Evolutionary conservation across 2,888 invertebrate species (phyloP), one percentile per base, ranked within the genome.

Genomic region (Dendrolimus houi): DNA sequence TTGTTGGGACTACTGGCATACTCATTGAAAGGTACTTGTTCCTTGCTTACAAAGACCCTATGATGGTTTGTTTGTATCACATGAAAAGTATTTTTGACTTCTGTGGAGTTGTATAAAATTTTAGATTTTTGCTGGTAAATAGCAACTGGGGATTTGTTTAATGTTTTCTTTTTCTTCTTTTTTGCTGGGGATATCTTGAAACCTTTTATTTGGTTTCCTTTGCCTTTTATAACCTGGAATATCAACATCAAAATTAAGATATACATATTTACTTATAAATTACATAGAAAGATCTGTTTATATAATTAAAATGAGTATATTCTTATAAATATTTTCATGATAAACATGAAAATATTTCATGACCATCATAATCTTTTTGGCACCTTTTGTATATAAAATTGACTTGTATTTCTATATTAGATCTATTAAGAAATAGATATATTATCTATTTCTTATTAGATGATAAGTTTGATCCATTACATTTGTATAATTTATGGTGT

Each of bases 71-170:
- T 71, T 56, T 84, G 76, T 13, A 77, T 68, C 55, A 75, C 62
- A 64, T 76, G 77, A 7, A 79, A 67, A 52, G 74, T 74, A 60
- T 83, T 79, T 60, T 78, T 79, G 1, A 81, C 71, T 65, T 79
- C 72, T 57, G 78, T 80, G 10, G 78, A 71, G 55, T 84, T 84
- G 62, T 76, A 80, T 57, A 84, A 74, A 1, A 74, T 64, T 67
- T 85, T 81, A 56, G 79, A 63, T 69, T 84, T 85, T 64, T 83
- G 87, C 68, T 87, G 88, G 62, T 77, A 78, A 40, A 87, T 69
- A 41, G 80, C 61, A 8, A 82, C 80, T 52, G 90, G 90, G 7
- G 89, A 89, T 61, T 75, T 86, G 62, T 86, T 88, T 7, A 64
- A 58, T n/a, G 64, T 57, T 60, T 83, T 88, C 67, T 83, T 89